Base-by-base conservation (phyloP, 2,797 vertebrate species). In the Artibeus lituratus region DNA sequence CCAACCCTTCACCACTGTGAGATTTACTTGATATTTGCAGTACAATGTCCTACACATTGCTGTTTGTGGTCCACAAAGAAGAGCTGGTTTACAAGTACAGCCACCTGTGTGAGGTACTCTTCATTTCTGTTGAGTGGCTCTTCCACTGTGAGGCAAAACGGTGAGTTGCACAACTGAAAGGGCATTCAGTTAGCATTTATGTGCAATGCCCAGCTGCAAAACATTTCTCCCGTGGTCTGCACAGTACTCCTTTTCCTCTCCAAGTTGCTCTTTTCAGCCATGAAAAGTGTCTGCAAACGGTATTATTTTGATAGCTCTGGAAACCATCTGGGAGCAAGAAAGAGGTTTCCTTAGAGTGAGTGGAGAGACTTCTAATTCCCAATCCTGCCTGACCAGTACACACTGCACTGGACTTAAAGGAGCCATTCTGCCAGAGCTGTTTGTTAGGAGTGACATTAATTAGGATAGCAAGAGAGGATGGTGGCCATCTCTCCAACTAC, bases 241-340 rank as follows among this genome's bases (percentile, higher is more conserved):
- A n/a, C 39, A 62, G 29, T 32, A 73, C 47, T 90, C 70, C 32
- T 59, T 84, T 81, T 86, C 90, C 95, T 94, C 86, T 94, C 90
- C 86, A 94, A 82, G 49, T 59, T 94, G 87, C 67, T 94, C 80
- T 94, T 93, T 92, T 77, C 94, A 96, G 65, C 53, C 83, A 95
- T 72, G 95, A 95, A 94, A 94, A 96, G 90, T 78, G 74, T 67
- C 93, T 93, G 59, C 72, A 87, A 96, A 96, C 8, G 16, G 94
- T 91, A 96, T 94, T 95, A 53, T 94, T 97, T 86, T 94, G 95
- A 96, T 96, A 96, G 90, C 32, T 94, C 96, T 96, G 95, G 95
- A 97, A 97, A 95, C 88, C 92, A 95, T 95, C 76, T 96, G 88
- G 88, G 22, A 91, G 82, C 94, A 97, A 95, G 92, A 83, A 39